Percentiles rank a stretch among this genome's conserved stretches.
These are phyloP conservation scores for Pagrus major DNA, from an alignment of 2,113 vertebrate genomes.

Conservation along the genomic window DNA sequence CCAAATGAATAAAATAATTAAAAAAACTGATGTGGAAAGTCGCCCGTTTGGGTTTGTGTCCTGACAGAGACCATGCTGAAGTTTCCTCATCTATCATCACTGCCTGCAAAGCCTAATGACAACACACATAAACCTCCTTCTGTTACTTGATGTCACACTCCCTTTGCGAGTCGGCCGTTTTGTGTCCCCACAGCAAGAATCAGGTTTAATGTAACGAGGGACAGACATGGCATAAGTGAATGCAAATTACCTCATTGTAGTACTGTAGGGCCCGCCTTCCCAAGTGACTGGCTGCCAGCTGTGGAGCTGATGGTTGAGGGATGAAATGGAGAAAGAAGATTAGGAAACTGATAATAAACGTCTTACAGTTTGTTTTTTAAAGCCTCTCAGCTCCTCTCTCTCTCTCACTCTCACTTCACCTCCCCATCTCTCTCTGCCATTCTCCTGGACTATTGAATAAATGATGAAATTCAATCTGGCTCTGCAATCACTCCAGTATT, in stretches of 20 bases:
- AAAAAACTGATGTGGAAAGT: neutral
- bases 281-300: constrained; percentile 37
- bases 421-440: constrained; percentile 32
- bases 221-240: constrained; percentile 28
- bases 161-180: neutral
- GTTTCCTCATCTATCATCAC: neutral
- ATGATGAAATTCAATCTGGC: constrained; percentile 68
- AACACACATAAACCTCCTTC: constrained; percentile 7
- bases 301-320: constrained; percentile 48
- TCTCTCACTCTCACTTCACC: constrained; percentile 46
- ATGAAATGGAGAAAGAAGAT: constrained; percentile 61
- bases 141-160: neutral
- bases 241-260: constrained; percentile 49
- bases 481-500: constrained; percentile 56
- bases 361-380: constrained; percentile 61
- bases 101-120: neutral
- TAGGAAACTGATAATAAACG: constrained; percentile 69
- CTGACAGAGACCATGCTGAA: neutral
- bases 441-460: constrained; percentile 69
- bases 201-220: neutral
- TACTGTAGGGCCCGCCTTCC: neutral
- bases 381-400: constrained; percentile 48
- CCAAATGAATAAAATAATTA: neutral
- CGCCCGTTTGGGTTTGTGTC: neutral
- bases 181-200: neutral